A percentile compares a stretch with the other conserved stretches of the same genome.
These are phyloP conservation scores for Petrophora chlorosata DNA, from an alignment of 2,888 invertebrate species.

Conservation along the genomic window DNA sequence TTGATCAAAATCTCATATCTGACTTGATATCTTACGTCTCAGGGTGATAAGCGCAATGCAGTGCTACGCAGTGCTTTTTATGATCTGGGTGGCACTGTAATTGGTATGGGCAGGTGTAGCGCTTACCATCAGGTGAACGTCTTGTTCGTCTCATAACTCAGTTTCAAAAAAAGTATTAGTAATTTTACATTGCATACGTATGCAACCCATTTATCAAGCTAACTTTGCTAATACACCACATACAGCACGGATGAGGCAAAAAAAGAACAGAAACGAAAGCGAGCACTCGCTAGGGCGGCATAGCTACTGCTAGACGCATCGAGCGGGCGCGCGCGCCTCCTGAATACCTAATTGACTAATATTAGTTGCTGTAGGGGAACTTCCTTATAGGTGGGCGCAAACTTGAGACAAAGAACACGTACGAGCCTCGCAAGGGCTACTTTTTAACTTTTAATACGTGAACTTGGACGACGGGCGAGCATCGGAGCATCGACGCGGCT, in stretches of 20 bases:
- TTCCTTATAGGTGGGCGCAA: conserved; percentile 76
- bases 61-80: too few species aligned
- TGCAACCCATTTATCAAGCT: neutral
- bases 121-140: too few species aligned
- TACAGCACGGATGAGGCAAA: conserved; percentile 54
- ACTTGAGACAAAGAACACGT: conserved; percentile 80
- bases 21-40: too few species aligned
- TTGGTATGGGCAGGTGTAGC: too few species aligned
- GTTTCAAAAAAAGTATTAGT: too few species aligned
- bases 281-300: conserved; percentile 41
- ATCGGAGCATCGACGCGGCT: conserved; percentile 20
- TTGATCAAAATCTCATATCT: too few species aligned
- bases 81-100: too few species aligned
- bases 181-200: too few species aligned
- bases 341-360: conserved; percentile 83
- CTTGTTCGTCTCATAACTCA: too few species aligned
- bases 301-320: conserved; percentile 59
- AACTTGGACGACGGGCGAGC: conserved; percentile 50
- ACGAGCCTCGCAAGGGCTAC: conserved; percentile 67
- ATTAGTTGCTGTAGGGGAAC: conserved; percentile 76
- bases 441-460: conserved; percentile 69
- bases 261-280: conserved; percentile 26
- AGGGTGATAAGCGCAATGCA: too few species aligned
- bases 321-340: conserved; percentile 70
- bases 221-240: conserved; percentile 2